These are phyloP conservation scores for Thelohanellus kitauei DNA, from an alignment of 30 jellyfish, hydroid and myxozoan species.

Conservation along the genomic window DNA sequence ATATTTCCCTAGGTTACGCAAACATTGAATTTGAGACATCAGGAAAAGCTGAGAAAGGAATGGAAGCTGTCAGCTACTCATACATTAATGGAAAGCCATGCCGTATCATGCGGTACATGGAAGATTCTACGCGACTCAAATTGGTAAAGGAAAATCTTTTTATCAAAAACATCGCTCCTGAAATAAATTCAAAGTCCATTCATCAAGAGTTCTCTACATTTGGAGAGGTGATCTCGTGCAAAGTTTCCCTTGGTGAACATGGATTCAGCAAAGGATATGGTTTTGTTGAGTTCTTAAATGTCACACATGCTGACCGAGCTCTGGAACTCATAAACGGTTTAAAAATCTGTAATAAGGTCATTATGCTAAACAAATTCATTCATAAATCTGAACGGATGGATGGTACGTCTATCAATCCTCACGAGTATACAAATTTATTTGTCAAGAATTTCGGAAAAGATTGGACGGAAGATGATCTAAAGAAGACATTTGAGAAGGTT, in stretches of 20 bases:
- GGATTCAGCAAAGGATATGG: conserved; percentile 77
- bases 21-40: conserved; percentile 75
- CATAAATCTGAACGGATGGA: too few species aligned
- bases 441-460: conserved; percentile 67
- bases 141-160: conserved; percentile 85
- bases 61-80: conserved; percentile 69
- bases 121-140: conserved; percentile 81
- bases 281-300: conserved; percentile 72
- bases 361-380: too few species aligned
- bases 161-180: conserved; percentile 63
- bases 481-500: conserved; percentile 17
- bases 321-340: conserved; percentile 37
- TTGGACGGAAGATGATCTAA: conserved; percentile 16
- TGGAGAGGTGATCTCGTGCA: conserved; percentile 80
- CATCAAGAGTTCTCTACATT: conserved; percentile 86
- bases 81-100: conserved; percentile 90
- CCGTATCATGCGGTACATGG: conserved; percentile 93
- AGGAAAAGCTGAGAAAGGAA: conserved; percentile 88
- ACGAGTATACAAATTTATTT: conserved; percentile 51
- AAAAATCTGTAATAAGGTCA: too few species aligned
- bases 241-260: conserved; percentile 36
- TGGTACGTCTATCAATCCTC: too few species aligned
- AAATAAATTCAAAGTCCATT: conserved; percentile 65
- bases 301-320: conserved; percentile 88
- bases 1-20: conserved; percentile 95